Percentiles rank a stretch among this genome's conserved stretches.
Evolutionary conservation across 37 sponge, comb jelly and placozoan species (phyloP).

Genomic region (Diacarnus erythraeanus): DNA sequence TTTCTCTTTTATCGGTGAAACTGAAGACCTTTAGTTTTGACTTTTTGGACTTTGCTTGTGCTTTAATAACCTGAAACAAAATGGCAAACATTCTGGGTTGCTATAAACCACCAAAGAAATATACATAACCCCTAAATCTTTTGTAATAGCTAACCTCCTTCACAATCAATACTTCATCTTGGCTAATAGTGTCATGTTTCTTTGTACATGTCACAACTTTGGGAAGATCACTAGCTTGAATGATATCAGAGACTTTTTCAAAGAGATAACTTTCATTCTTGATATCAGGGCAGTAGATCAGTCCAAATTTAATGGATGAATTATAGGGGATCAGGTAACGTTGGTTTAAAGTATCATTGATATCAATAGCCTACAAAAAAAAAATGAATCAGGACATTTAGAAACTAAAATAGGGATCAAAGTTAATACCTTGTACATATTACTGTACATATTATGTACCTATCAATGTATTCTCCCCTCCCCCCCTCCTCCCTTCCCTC

Average conservation of each 20-base stretch:
- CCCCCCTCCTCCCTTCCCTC: too few species aligned
- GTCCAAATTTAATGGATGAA: background rate
- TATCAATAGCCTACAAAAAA: background rate
- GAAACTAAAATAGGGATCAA: too few species aligned
- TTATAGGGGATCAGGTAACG: background rate
- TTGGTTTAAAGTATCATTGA: background rate
- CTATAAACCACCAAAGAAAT: background rate
- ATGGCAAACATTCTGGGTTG: background rate
- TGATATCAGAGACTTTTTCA: constrained; percentile 1
- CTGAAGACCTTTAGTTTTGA: constrained; percentile 18
- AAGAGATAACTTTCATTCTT: background rate
- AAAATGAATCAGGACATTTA: too few species aligned
- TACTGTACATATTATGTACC: too few species aligned
- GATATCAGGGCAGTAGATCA: background rate
- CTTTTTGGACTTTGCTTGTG: background rate
- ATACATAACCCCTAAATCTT: too few species aligned
- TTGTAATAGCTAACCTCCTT: background rate
- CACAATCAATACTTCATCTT: background rate
- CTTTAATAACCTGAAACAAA: background rate
- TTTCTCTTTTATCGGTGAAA: constrained; percentile 9
- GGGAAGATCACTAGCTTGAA: background rate
- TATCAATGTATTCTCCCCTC: too few species aligned
- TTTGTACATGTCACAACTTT: constrained; percentile 1
- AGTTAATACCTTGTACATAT: too few species aligned
- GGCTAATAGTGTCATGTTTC: background rate